Evolutionary conservation across 2,888 invertebrate genomes (phyloP), one percentile per base, ranked within the genome.

Genomic region (Xylota sylvarum): DNA sequence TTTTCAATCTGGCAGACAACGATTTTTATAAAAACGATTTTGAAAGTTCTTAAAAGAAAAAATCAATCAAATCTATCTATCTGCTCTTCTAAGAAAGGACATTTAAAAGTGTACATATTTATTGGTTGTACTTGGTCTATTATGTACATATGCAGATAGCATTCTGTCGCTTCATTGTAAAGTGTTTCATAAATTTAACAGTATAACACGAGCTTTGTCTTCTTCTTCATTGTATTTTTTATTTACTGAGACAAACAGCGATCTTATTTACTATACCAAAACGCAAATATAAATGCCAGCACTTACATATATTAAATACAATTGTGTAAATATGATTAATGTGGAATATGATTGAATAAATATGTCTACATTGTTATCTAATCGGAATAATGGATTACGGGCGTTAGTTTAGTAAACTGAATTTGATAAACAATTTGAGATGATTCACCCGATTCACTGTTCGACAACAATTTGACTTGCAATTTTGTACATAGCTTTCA

Each of bases 371-470:
- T 58, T 17, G 32, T 35, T 58, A 58, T 37, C 58, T 58, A 35
- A 58, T 58, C 58, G 10, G 4, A 58, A 37, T 35, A 58, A 58
- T 58, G 35, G 58, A 58, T 58, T 58, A 17, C 14, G 1, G 35
- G 17, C 17, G 10, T 55, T 7, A 55, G 10, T 48, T 50, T 6
- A 27, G 30, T 35, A 35, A 37, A 19, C 9, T n/a, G 17, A 9
- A 30, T 30, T n/a, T 30, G 30, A 30, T 14, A 30, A 52, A 10
- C 1, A 14, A 14, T 14, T 40, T 12, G 12, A 23, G 23, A 9
- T 55, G 30, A 55, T 17, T 56, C 17, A 32, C 17, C 9, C 1
- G 27, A 23, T 23, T 23, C 23, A 3, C 23, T 23, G 14, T 7
- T n/a, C n/a, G 30, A 7, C 0, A 7, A 4, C n/a, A 4, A 14